phyloP scores from a whole-genome alignment of 2,113 vertebrate species.

The Petroica traversi region DNA sequence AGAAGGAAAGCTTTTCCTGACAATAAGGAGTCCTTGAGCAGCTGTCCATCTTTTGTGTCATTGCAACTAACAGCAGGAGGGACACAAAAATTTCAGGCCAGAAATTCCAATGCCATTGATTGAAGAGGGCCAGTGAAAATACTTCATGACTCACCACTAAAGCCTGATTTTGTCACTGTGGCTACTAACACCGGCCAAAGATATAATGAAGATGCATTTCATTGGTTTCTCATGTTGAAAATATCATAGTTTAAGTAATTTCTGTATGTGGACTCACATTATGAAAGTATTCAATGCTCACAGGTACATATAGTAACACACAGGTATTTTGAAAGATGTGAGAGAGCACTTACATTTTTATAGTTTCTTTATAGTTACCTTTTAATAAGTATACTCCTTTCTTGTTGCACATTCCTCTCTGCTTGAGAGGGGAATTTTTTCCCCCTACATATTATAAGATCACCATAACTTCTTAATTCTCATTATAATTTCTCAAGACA shows the following conservation, averaged over 20 bases:
- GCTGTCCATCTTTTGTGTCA: not conserved
- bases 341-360: not conserved
- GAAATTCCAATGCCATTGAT: not conserved
- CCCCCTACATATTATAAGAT: not conserved
- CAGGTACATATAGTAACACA: not conserved
- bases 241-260: not conserved
- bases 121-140: not conserved
- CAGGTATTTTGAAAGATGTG: not conserved
- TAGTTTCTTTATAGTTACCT: not conserved
- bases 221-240: not conserved
- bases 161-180: not conserved
- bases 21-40: not conserved
- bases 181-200: not conserved
- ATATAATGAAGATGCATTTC: not conserved
- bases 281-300: not conserved
- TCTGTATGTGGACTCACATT: not conserved
- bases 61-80: not conserved
- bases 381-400: not conserved
- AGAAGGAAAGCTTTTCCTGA: not conserved
- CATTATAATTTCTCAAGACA: not conserved
- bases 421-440: not conserved
- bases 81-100: not conserved
- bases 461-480: not conserved
- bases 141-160: not conserved
- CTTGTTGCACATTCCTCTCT: not conserved